Base-by-base conservation (phyloP, 2,797 vertebrate genomes). In the Thaleichthys pacificus region DNA sequence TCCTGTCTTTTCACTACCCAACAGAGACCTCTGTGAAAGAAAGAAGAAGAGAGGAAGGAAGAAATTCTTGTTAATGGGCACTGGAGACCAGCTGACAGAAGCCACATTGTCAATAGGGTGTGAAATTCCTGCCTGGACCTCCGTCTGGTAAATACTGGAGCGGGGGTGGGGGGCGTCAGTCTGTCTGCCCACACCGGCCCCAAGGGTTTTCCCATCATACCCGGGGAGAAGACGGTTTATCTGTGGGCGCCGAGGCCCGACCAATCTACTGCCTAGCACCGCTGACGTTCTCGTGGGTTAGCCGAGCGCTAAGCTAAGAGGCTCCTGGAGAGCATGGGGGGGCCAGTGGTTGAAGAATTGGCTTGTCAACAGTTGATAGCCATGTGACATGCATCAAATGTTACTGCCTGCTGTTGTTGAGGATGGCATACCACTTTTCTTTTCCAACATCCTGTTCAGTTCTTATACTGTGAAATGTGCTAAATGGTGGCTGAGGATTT, bases 81-180 rank as follows among this genome's bases (percentile, higher is more conserved):
- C 72, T 71, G 77, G 72, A 80, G 86, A 84, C 87, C 90, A 91
- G 89, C 90, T 90, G 89, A 91, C 89, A 91, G 88, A 88, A 89
- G 87, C 81, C 85, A 81, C 87, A 79, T 88, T 91, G 88, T 91
- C 89, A 92, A 88, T 86, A 89, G 88, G 88, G 91, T 93, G 92
- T 89, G 88, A 91, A 91, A 91, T 93, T 93, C 91, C 89, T 83
- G 80, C 84, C 87, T 82, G 80, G 88, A 85, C 88, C 80, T 86
- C 87, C 77, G 80, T 90, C 87, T 92, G 89, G 74, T 81, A 79
- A 86, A 89, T 89, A 82, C 32, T 35, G 8, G 32, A 35, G 83
- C 85, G 61, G 75, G 73, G 68, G 70, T 74, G 80, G 19, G 56
- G 84, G 66, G 74, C 78, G 85, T 88, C 90, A 84, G 83, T 66